Evolutionary conservation across 2,888 invertebrate genomes (phyloP).

Genomic region (Macropis europaea): DNA sequence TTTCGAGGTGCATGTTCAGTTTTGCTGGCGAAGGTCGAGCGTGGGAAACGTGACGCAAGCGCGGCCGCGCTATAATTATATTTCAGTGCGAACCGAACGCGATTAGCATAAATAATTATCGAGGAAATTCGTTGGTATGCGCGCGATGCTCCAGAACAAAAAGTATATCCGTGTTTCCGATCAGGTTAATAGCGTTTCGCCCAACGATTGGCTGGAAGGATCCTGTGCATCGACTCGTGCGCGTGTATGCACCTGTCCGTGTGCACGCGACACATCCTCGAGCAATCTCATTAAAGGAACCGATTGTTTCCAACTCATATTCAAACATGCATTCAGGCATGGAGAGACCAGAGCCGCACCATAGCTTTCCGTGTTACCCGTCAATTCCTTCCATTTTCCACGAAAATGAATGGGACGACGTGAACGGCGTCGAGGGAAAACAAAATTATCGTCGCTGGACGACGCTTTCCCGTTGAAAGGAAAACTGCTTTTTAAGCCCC

Average conservation of each 20-base stretch:
- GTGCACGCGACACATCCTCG: slow-evolving; percentile 14
- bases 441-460: slow-evolving; percentile 30
- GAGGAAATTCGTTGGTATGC: neutral
- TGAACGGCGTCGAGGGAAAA: slow-evolving; percentile 14
- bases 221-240: slow-evolving; percentile 22
- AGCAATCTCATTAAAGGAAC: slow-evolving; percentile 57
- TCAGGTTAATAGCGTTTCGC: slow-evolving; percentile 44
- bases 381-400: slow-evolving; percentile 42
- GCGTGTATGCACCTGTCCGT: too few species aligned
- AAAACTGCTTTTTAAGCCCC: slow-evolving; percentile 18
- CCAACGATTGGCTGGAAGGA: slow-evolving; percentile 19
- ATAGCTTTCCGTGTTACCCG: slow-evolving; percentile 42
- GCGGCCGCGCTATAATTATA: neutral
- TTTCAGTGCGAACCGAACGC: neutral
- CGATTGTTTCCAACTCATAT: slow-evolving; percentile 53
- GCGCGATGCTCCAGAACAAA: neutral
- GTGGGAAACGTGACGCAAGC: too few species aligned
- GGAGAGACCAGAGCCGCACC: slow-evolving; percentile 18
- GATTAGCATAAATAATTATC: neutral
- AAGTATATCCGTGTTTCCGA: slow-evolving; percentile 30
- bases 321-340: slow-evolving; percentile 40
- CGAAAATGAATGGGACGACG: slow-evolving; percentile 45
- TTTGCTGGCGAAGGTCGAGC: too few species aligned
- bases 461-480: slow-evolving; percentile 5
- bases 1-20: too few species aligned